Evolutionary conservation across 1,140 invertebrate species (phyloP), one percentile per base, ranked within the genome.

Genomic region (Pseudomyrmex gracilis): DNA sequence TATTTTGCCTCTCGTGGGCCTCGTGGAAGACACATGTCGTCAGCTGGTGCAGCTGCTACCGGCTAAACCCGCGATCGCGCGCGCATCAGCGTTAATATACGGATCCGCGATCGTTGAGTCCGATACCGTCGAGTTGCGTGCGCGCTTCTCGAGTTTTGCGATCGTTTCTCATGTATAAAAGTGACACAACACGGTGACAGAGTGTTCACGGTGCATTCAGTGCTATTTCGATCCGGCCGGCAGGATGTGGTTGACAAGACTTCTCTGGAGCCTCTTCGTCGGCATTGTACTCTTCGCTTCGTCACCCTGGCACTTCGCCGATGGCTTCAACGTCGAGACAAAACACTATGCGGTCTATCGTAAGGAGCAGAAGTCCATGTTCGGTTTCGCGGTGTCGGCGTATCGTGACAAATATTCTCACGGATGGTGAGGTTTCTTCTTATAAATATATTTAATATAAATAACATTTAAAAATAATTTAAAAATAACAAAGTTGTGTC

Each of bases 311-410:
- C 60, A 17, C 17, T 53, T 73, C 22, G 85, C 61, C 17, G 85
- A 87, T 3, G 87, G 88, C 22, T 93, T 93, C 60, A 93, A 93
- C 58, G 74, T 93, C 22, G 92, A 93, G 60, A 93, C 90, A 7
- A 92, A 90, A 85, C 90, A 93, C 68, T 92, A 91, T 24, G 85
- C 92, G 15, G 73, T 93, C 74, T 93, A 93, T 61, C 85, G 71
- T 4, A 85, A 83, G 17, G 90, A 90, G 22, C 49, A 34, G 3
- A 84, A 61, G 0, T 93, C 91, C 58, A 93, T 93, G 93, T 93
- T 93, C 58, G 93, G 93, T 45, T 93, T 92, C 83, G 87, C 93
- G 0, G 92, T 93, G 34, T 89, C 92, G 7, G 85, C 88, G 43
- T 92, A 93, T 85, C 86, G 91, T 20, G 93, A 93, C 67, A 78